Conservation (phyloP, 2,888 invertebrate genomes). For the Sarcophaga rosellei region DNA sequence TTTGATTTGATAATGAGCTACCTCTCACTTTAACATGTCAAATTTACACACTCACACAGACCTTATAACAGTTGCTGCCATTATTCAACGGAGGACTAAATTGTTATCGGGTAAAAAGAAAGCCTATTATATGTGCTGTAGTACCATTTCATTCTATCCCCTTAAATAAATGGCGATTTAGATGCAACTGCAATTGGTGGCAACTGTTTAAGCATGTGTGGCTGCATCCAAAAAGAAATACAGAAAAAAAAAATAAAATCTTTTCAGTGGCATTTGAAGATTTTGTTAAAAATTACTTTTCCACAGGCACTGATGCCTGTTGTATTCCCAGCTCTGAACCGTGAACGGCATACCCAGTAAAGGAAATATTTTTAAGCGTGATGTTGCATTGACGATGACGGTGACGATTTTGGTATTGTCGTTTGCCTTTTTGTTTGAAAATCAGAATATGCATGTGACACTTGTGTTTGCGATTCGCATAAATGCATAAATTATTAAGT, state of each 20-base stretch:
- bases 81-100: neutral
- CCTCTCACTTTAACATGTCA: conserved; percentile 3
- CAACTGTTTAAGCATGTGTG: neutral
- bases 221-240: neutral
- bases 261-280: conserved; percentile 60
- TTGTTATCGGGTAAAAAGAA: neutral
- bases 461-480: conserved; percentile 39
- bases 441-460: conserved; percentile 55
- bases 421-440: conserved; percentile 28
- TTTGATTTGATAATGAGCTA: conserved; percentile 43
- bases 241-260: neutral
- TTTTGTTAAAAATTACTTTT: conserved; percentile 30
- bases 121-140: neutral
- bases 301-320: neutral
- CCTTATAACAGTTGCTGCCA: neutral
- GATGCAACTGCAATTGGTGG: conserved; percentile 3
- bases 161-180: neutral
- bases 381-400: conserved; percentile 22
- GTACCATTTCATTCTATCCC: too few relatives aligned
- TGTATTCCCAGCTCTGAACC: conserved; percentile 40
- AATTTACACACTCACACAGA: conserved; percentile 14
- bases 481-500: conserved; percentile 30
- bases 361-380: conserved; percentile 26
- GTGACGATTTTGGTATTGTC: neutral
- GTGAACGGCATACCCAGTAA: conserved; percentile 1